Conservation (phyloP, 2,113 vertebrate genomes). For the Dolichallabes microphthalmus region DNA sequence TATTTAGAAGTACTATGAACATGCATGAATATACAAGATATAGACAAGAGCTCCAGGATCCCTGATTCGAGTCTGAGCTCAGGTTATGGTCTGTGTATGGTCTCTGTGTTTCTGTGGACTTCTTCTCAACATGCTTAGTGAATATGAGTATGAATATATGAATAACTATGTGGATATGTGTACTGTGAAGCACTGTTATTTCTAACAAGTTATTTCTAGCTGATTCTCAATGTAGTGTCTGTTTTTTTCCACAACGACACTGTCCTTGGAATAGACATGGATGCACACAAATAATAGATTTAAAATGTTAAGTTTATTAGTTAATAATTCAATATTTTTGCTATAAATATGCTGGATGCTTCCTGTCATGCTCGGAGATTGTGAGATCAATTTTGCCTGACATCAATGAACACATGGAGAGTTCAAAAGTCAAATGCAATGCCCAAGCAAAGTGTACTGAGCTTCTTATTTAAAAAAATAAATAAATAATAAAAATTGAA, state of each 20-base stretch:
- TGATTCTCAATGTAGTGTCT: neutral
- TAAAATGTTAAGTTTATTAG: neutral
- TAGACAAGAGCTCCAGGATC: neutral
- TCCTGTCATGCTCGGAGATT: neutral
- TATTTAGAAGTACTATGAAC: neutral
- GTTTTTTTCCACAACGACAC: neutral
- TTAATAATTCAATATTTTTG: neutral
- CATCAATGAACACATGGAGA: neutral
- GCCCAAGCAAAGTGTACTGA: slow-evolving; percentile 18
- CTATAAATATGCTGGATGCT: neutral
- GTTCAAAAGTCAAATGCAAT: slow-evolving; percentile 20
- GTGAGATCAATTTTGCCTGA: neutral
- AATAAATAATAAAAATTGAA: neutral
- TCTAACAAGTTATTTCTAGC: neutral
- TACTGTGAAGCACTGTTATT: neutral
- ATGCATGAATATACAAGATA: neutral
- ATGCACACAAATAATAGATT: neutral
- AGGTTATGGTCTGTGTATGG: neutral
- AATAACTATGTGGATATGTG: neutral
- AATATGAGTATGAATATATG: neutral
- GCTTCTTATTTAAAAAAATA: neutral
- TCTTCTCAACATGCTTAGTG: neutral
- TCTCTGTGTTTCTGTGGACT: neutral
- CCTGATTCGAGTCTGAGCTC: neutral
- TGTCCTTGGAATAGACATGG: neutral